Evolutionary conservation across 2,797 vertebrate genomes (phyloP), one percentile per base, ranked within the genome.

Genomic region (Novumbra hubbsi): DNA sequence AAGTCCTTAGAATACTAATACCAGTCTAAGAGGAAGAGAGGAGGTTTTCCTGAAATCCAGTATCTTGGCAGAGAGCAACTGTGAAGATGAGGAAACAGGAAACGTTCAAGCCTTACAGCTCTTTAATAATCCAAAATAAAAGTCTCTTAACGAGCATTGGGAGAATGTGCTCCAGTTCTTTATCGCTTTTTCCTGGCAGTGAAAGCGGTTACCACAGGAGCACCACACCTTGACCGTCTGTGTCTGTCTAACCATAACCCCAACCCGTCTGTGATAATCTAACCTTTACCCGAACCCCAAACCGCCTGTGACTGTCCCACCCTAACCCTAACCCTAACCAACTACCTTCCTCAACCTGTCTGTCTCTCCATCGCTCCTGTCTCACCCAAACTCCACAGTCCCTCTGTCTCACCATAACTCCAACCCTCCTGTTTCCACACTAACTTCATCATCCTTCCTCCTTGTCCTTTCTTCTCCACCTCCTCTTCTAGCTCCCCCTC

Each of bases 171-270:
- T 85, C 74, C 68, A n/a, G 45, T 72, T 69, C 84, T 89, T 86
- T 84, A 88, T 75, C 73, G 57, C 76, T 90, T 89, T 88, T 88
- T 86, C 86, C 87, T 87, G 85, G 83, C 86, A 74, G 77, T 73
- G 9, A 28, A 4, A 75, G 69, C 55, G 66, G 55, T 72, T 63
- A 45, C 41, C 41, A 45, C 41, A 45, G 9, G 1, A 55, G n/a
- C 21, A 32, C 69, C 70, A 78, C 76, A 77, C 66, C 60, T 28
- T 11, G 12, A 16, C 69, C 71, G n/a, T 38, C 4, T 15, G 19
- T 6, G 5, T 48, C 15, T 69, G 32, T 68, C 64, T 62, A 48
- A 34, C 45, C 21, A 1, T 1, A 21, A 4, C 52, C 52, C 6
- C 41, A 45, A 1, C 38, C 64, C 72, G 52, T 65, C 50, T 19